These are phyloP conservation scores for Dasypus novemcinctus DNA, from an alignment of 2,113 vertebrate genomes.

Conservation along the genomic window DNA sequence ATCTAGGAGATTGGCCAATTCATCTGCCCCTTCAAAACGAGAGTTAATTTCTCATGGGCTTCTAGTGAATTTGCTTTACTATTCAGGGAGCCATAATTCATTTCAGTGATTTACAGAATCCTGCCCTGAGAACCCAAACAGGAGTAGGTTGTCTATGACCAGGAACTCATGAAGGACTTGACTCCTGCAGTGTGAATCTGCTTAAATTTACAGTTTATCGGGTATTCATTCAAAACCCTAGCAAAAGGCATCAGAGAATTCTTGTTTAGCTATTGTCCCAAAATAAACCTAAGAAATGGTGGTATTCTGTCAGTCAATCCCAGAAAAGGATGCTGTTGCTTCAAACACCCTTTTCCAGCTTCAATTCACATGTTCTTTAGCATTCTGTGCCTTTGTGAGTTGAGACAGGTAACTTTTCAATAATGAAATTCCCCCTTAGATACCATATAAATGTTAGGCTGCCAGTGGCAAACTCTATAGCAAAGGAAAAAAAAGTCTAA, in stretches of 20 bases:
- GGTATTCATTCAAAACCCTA: neutral
- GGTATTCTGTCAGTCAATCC: neutral
- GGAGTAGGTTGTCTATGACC: neutral
- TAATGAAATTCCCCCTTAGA: neutral
- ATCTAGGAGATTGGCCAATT: neutral
- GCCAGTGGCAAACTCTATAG: neutral
- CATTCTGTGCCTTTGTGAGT: neutral
- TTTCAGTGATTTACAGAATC: slow-evolving; percentile 44
- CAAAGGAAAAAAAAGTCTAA: neutral
- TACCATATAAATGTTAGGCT: neutral
- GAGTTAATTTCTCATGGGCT: slow-evolving; percentile 26
- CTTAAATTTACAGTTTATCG: slow-evolving; percentile 19
- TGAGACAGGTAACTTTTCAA: neutral
- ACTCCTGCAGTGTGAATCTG: neutral
- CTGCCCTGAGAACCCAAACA: neutral
- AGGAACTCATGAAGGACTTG: slow-evolving; percentile 34
- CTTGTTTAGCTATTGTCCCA: neutral
- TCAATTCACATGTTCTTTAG: neutral
- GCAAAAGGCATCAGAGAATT: neutral
- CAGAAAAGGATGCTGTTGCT: neutral
- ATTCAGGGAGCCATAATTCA: slow-evolving; percentile 17
- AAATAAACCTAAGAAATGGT: slow-evolving; percentile 32
- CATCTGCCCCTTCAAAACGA: neutral
- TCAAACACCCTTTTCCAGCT: neutral
- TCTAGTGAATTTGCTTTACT: slow-evolving; percentile 37